Base-by-base conservation (phyloP, 2,797 vertebrate species). In the Phalanger gymnotis region DNA sequence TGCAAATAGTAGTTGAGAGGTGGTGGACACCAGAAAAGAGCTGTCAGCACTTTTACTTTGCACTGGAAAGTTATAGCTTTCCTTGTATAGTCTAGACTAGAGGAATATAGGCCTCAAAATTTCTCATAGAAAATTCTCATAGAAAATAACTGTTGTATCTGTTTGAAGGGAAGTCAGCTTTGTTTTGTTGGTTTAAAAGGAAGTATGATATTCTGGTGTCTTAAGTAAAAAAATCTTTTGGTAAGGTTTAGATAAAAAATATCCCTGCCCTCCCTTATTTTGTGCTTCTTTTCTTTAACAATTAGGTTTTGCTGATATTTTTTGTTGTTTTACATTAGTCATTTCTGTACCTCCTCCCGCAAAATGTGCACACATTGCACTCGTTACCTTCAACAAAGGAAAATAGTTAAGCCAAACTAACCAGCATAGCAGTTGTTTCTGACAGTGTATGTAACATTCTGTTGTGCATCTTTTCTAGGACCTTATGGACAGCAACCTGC, bases 401-500 rank as follows among this genome's bases (percentile, higher is more conserved):
- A 81, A 81, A 81, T 81, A 47, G 66, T 81, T 40, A 40, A 81
- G 66, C 66, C 16, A 81, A 47, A 47, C n/a, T 47, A 40, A 81
- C 1, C 40, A 22, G n/a, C n/a, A 47, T 25, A 47, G 66, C 7
- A 40, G 66, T 19, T 25, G 19, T 81, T 40, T 81, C 11, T 47
- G 19, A 40, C n/a, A 25, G 22, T 9, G 7, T 81, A 81, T 47
- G n/a, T 81, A 47, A 81, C n/a, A 25, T 81, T 81, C n/a, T 81
- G 7, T 51, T 52, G 9, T 90, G 3, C 27, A 31, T 22, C 73
- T 95, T 7, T 92, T 97, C 93, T 94, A 99, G 99, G 99, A 94
- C 98, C 98, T n/a, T 99, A 99, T 91, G 96, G 98, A 34, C 98
- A 99, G 14, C 98, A 99, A 10, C 98, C 98, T 93, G 98, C 99